These are phyloP conservation scores for Callimorpha dominula DNA, from an alignment of 2,888 invertebrate species.

Conservation along the genomic window DNA sequence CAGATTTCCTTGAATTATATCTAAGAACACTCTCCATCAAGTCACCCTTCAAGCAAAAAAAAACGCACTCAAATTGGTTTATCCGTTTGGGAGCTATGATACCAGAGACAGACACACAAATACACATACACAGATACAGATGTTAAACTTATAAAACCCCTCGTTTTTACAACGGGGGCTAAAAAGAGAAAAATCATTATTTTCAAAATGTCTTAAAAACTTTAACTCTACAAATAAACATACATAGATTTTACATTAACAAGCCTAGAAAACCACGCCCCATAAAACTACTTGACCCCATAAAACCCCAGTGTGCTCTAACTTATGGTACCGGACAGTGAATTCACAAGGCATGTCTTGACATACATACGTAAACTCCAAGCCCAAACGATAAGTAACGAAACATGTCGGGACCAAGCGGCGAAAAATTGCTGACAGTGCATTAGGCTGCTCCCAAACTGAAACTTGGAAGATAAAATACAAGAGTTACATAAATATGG, in stretches of 20 bases:
- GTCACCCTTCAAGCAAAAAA: too few species aligned
- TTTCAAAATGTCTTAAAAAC: too few species aligned
- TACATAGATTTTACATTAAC: not conserved
- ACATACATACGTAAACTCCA: slow-evolving; percentile 23
- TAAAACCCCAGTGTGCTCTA: slow-evolving; percentile 1
- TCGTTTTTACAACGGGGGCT: too few species aligned
- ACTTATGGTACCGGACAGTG: slow-evolving; percentile 17
- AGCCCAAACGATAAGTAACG: slow-evolving; percentile 38
- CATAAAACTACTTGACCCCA: slow-evolving; percentile 5
- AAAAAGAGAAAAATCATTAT: too few species aligned
- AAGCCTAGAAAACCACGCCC: not conserved
- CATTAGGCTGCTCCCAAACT: not conserved
- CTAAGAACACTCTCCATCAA: too few species aligned
- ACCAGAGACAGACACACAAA: too few species aligned
- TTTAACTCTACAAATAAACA: not conserved
- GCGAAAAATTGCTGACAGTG: slow-evolving; percentile 28
- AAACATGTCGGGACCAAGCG: slow-evolving; percentile 32
- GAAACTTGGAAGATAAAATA: not conserved
- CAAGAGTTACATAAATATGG: too few species aligned
- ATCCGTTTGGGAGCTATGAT: too few species aligned
- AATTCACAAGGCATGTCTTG: slow-evolving; percentile 24
- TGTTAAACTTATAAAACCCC: too few species aligned
- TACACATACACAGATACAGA: too few species aligned
- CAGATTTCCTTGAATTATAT: too few species aligned
- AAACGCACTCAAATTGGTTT: too few species aligned